Evolutionary conservation across 2,113 vertebrate species (phyloP), one percentile per base, ranked within the genome.

Genomic region (Oriolus oriolus): DNA sequence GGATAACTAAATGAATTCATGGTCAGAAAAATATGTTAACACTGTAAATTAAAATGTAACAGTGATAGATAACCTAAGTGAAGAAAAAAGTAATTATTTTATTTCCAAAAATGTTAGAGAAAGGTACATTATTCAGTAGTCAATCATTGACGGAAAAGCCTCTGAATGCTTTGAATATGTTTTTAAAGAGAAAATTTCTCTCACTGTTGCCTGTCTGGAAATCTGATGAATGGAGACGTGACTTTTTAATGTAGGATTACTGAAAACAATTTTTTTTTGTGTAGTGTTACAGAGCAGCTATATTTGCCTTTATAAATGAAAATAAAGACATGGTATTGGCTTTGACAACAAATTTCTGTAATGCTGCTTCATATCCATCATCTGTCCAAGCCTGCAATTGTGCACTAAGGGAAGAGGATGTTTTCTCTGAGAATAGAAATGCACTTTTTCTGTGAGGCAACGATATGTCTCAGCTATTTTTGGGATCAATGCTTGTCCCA

Each of bases 391-490:
- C n/a, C 53, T 4, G 4, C 22, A 68, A 14, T 1, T 39, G 7
- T 37, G 42, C 1, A 1, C 13, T 59, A 21, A 61, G 9, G 56
- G 60, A 84, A 85, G n/a, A 71, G 23, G 17, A 27, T 26, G 9
- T 28, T 96, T 84, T 44, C 50, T 73, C 47, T 73, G 35, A 85
- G 50, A 80, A 30, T 3, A 69, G 20, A 39, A 85, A 76, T 19
- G 15, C 11, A 30, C 3, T 6, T 33, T 87, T 91, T 63, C 65
- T 79, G 75, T 2, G 4, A 50, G 45, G 42, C 66, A 65, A 24
- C 0, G 1, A 61, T 24, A 33, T 6, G 33, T 64, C 54, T 78
- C 0, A 0, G 16, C 26, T 80, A 19, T 66, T 88, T 22, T 39
- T 5, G 1, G 28, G 35, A 63, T 37, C 28, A 73, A 27, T 0